These are phyloP conservation scores for Rhimphoctona megacephalus DNA, from an alignment of 2,888 invertebrate species.

Conservation along the genomic window DNA sequence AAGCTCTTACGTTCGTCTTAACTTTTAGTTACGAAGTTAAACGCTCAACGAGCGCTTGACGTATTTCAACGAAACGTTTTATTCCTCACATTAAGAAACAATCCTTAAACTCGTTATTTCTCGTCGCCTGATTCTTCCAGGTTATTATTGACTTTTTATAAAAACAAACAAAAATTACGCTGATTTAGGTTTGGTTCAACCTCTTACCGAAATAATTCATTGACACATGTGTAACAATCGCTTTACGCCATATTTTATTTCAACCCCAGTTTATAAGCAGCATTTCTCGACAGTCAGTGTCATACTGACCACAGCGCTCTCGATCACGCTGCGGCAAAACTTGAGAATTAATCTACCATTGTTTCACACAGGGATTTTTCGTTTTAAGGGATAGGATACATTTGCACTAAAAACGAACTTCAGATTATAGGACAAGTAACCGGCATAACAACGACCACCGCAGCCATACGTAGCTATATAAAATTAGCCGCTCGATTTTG, in stretches of 20 bases:
- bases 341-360: neutral
- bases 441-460: no score
- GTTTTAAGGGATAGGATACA: no score
- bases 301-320: constrained; percentile 33
- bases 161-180: constrained; percentile 9
- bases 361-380: constrained; percentile 11
- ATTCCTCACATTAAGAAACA: neutral
- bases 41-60: constrained; percentile 13
- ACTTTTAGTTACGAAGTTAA: constrained; percentile 26
- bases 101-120: neutral
- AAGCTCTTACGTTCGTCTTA: constrained; percentile 9
- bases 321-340: constrained; percentile 18
- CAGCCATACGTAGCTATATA: no score
- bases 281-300: constrained; percentile 36
- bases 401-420: no score
- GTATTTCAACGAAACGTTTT: constrained; percentile 8
- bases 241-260: constrained; percentile 80
- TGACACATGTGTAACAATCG: constrained; percentile 82
- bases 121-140: neutral
- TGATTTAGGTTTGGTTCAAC: constrained; percentile 40
- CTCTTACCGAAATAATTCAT: constrained; percentile 78
- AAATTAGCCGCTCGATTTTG: no score
- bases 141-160: constrained; percentile 25
- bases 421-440: no score
- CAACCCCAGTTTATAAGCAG: constrained; percentile 37